Evolutionary conservation across 92 coral and sea anemone genomes (phyloP), one percentile per base, ranked within the genome.

Genomic region (Nematostella vectensis): DNA sequence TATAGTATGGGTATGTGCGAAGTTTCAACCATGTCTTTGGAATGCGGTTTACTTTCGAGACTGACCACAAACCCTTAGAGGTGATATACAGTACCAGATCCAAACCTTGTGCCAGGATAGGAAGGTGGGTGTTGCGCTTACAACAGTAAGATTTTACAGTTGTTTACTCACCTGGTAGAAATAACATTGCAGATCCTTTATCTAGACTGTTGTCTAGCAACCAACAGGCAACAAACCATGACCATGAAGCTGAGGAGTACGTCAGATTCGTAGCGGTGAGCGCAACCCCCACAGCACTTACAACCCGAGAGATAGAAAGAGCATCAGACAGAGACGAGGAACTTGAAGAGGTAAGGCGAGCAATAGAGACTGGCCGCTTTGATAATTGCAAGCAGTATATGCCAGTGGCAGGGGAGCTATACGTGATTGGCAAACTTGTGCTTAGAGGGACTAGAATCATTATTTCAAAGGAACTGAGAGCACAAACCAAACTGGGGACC

Each of bases 301-400:
- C 73, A n/a, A 26, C 73, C 33, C 40, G 45, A n/a, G 65, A 67
- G 29, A 67, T 67, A 8, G 73, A 67, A 31, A 55, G 36, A 67
- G 73, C 65, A 0, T 42, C 65, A 12, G 44, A 17, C 16, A 37
- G 15, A 27, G 73, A 67, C 57, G 73, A 57, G 43, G 73, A 67
- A 48, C 47, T 54, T 1, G 20, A 15, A 0, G 62, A 3, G 19
- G 71, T 67, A 57, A 27, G 65, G 23, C 55, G 11, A 2, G 39
- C 57, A 24, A 28, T 56, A 15, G 36, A 28, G 21, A 44, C 67
- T 9, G 75, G 75, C 11, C 55, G 49, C n/a, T 68, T 47, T n/a
- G 67, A 58, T 22, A 68, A 67, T 6, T 45, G 59, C 37, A 58
- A 68, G 51, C 47, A 31, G 55, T 68, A 50, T 25, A 15, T 33